A percentile compares a stretch with the other conserved stretches of the same genome.
Conservation (phyloP, 30 jellyfish, hydroid and myxozoan genomes). For the Chironex yamaguchii region DNA sequence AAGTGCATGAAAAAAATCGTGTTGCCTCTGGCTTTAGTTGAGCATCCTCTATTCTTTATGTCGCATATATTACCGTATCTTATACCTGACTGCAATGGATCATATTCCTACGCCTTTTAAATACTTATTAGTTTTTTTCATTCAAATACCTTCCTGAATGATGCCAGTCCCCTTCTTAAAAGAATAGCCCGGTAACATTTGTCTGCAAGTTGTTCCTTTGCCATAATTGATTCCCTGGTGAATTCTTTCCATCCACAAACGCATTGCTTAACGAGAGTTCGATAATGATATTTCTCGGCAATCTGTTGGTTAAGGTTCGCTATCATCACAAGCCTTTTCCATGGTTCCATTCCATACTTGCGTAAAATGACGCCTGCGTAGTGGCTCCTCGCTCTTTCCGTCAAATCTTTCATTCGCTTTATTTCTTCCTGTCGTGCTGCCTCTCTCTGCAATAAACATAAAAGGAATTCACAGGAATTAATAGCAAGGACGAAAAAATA, state of each 20-base stretch:
- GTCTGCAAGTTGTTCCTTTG: constrained; percentile 42
- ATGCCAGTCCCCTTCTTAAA: constrained; percentile 59
- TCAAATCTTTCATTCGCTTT: constrained; percentile 48
- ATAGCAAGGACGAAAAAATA: no score
- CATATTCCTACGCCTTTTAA: no score
- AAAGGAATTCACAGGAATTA: background rate
- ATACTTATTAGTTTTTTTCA: no score
- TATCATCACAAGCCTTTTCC: constrained; percentile 70
- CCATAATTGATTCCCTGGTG: constrained; percentile 45
- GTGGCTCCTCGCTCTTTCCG: constrained; percentile 62
- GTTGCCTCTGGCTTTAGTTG: no score
- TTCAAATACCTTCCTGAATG: constrained; percentile 72
- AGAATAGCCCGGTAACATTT: constrained; percentile 55
- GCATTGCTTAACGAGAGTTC: constrained; percentile 12
- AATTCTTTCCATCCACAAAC: constrained; percentile 60
- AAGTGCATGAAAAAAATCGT: no score
- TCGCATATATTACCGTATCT: no score
- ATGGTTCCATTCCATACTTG: constrained; percentile 83
- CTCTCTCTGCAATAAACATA: constrained; percentile 64
- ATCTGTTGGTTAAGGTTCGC: constrained; percentile 59
- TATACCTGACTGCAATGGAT: no score
- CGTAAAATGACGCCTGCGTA: constrained; percentile 37
- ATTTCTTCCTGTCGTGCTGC: constrained; percentile 63
- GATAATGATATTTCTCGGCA: constrained; percentile 46
- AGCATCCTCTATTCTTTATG: no score